phyloP scores from a whole-genome alignment of 2,888 invertebrate species.

The Caenorhabditis sinica region DNA sequence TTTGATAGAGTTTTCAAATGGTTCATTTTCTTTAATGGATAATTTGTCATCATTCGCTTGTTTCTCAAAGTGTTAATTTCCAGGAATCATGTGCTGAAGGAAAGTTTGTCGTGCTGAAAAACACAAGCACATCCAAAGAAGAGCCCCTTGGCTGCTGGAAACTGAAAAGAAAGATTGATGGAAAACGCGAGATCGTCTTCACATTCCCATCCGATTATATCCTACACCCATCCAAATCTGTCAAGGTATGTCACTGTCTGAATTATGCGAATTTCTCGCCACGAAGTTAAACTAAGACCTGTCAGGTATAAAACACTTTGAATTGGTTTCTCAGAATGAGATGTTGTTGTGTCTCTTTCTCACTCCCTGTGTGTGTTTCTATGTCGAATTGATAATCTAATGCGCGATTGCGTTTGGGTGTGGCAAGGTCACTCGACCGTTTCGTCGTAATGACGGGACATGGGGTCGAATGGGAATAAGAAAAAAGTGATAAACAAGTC shows the following conservation, averaged over 20 bases:
- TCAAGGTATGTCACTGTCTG: slow-evolving; percentile 66
- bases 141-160: slow-evolving; percentile 84
- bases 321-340: slow-evolving; percentile 31
- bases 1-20: not conserved
- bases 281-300: slow-evolving; percentile 9
- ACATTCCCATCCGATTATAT: slow-evolving; percentile 77
- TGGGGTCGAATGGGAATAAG: slow-evolving; percentile 12
- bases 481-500: slow-evolving; percentile 58
- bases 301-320: slow-evolving; percentile 26
- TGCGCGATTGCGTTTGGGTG: slow-evolving; percentile 65
- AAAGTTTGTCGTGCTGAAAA: slow-evolving; percentile 84
- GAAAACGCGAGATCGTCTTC: slow-evolving; percentile 80
- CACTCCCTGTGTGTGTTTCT: slow-evolving; percentile 14
- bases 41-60: not conserved
- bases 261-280: not conserved
- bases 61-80: not conserved
- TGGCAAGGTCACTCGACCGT: slow-evolving; percentile 62
- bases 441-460: slow-evolving; percentile 41
- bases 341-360: slow-evolving; percentile 26
- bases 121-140: slow-evolving; percentile 73
- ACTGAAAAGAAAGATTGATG: slow-evolving; percentile 84
- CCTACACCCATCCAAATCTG: slow-evolving; percentile 75
- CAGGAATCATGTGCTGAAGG: slow-evolving; percentile 85
- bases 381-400: slow-evolving; percentile 55
- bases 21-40: not conserved